Evolutionary conservation across 2,888 invertebrate genomes (phyloP).

Genomic region (Eledona agricola): DNA sequence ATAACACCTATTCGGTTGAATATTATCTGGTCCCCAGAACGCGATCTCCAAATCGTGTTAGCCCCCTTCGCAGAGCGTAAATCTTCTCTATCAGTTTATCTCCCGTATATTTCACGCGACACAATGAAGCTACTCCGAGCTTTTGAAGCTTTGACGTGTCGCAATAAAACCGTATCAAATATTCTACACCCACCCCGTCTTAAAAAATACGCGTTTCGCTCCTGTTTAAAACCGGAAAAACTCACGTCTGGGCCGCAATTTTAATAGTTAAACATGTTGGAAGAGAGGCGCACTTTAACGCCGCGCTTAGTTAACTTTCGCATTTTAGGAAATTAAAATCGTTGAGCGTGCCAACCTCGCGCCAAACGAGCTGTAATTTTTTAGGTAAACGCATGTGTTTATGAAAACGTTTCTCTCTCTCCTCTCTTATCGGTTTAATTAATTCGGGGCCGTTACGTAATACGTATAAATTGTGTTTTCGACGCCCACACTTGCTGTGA

Average conservation of each 20-base stretch:
- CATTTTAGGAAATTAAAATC: constrained; percentile 33
- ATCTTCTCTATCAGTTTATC: constrained; percentile 33
- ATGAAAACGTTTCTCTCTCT: no score
- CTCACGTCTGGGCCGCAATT: constrained; percentile 46
- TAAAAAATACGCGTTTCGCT: constrained; percentile 1
- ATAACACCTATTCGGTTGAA: constrained; percentile 39
- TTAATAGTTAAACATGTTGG: constrained; percentile 46
- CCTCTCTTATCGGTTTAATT: no score
- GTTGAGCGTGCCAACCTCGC: constrained; percentile 29
- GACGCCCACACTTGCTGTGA: no score
- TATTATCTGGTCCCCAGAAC: constrained; percentile 39
- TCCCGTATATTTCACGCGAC: constrained; percentile 10
- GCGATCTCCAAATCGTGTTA: constrained; percentile 29
- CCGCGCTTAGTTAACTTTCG: constrained; percentile 34
- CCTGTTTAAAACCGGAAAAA: constrained; percentile 40
- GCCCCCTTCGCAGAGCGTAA: constrained; percentile 37
- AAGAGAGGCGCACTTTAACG: constrained; percentile 29
- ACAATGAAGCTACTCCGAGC: constrained; percentile 19
- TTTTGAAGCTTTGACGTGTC: constrained; percentile 19
- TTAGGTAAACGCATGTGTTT: constrained; percentile 26
- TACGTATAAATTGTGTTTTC: no score
- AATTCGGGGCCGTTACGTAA: no score
- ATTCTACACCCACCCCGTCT: no score
- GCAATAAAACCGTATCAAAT: constrained; percentile 23
- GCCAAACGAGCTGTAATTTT: constrained; percentile 32